Evolutionary conservation across 2,113 vertebrate species (phyloP).

Genomic region (Burhinus bistriatus): DNA sequence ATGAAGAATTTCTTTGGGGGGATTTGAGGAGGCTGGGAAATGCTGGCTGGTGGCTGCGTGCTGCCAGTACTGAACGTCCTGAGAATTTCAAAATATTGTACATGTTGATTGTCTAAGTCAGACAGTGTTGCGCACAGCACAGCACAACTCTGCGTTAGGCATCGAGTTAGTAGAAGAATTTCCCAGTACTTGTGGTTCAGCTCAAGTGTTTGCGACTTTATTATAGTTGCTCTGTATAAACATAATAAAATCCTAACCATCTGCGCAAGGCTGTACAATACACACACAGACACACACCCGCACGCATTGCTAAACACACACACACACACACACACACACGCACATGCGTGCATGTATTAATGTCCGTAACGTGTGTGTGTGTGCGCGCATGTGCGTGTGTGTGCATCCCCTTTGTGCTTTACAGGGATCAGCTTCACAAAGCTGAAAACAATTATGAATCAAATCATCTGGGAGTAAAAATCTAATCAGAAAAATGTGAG

Average conservation of each 20-base stretch:
- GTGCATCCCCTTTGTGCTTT: not conserved
- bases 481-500: slow-evolving; percentile 48
- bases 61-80: slow-evolving; percentile 15
- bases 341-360: fast-evolving
- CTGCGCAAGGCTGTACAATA: not conserved
- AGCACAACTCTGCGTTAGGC: not conserved
- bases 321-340: not conserved
- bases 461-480: slow-evolving; percentile 39
- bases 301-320: not conserved
- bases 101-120: not conserved
- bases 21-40: not conserved
- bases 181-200: slow-evolving; percentile 15
- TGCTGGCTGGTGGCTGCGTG: not conserved
- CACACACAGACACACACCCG: not conserved
- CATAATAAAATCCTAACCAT: slow-evolving; percentile 10
- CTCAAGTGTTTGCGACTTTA: slow-evolving; percentile 11
- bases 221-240: slow-evolving; percentile 15
- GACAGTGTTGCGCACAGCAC: not conserved
- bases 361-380: not conserved
- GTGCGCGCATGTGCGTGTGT: not conserved
- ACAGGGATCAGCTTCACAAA: not conserved
- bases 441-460: not conserved
- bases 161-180: slow-evolving; percentile 4
- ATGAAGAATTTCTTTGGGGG: not conserved
- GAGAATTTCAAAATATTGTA: not conserved